These are phyloP conservation scores for Andrena chrysosceles DNA, from an alignment of 2,888 invertebrate genomes.

Conservation along the genomic window DNA sequence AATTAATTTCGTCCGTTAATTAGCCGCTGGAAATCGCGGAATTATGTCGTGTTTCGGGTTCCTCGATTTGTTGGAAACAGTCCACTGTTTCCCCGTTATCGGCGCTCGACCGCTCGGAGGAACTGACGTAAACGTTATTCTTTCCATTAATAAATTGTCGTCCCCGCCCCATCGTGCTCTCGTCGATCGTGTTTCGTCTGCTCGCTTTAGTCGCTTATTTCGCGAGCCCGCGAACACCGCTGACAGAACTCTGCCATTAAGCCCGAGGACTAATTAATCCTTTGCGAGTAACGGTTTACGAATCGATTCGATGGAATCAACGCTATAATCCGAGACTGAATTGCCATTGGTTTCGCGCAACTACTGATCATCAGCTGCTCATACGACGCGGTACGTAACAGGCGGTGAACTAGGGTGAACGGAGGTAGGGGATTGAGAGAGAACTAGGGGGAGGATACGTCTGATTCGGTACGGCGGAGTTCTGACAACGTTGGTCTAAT, in stretches of 20 bases:
- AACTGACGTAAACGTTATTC: not conserved
- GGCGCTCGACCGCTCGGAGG: not conserved
- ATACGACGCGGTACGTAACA: not conserved
- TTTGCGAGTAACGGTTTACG: not conserved
- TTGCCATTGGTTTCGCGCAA: not conserved
- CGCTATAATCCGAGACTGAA: constrained; percentile 8
- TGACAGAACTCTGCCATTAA: constrained; percentile 5
- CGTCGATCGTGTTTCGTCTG: too few species aligned
- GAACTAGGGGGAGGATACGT: not conserved
- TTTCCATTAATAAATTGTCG: constrained; percentile 23
- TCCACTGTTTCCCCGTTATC: not conserved
- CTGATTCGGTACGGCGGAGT: not conserved
- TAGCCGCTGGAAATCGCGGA: constrained; percentile 17
- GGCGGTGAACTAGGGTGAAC: not conserved
- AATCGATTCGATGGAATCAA: not conserved
- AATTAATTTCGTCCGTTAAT: constrained; percentile 46
- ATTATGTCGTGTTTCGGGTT: not conserved
- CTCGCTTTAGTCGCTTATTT: not conserved
- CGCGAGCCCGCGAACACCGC: too few species aligned
- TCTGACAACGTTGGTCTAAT: not conserved
- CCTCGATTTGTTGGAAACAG: too few species aligned
- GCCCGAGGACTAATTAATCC: constrained; percentile 15
- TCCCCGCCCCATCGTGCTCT: not conserved
- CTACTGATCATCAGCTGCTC: not conserved
- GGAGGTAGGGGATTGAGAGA: too few species aligned